Evolutionary conservation across 35 echinoderm and acorn worm genomes (phyloP).

Genomic region (Holothuria glaberrima): DNA sequence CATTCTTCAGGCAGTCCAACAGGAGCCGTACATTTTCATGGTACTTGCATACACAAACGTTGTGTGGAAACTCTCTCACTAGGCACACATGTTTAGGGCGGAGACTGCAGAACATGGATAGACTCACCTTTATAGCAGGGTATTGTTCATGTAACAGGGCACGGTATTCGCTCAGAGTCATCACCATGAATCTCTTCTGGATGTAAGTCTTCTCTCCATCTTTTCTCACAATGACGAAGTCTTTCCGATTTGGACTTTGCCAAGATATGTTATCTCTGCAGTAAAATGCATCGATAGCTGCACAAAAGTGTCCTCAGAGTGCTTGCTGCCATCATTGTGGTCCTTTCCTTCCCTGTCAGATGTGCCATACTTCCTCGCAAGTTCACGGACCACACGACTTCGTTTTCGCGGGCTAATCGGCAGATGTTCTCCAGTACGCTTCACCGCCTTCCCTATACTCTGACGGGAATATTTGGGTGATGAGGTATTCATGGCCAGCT

Average conservation of each 20-base stretch:
- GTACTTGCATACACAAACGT: constrained; percentile 46
- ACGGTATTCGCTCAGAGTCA: constrained; percentile 47
- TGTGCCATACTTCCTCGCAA: constrained; percentile 30
- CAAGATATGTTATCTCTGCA: constrained; percentile 48
- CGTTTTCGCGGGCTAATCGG: constrained; percentile 24
- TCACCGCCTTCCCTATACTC: constrained; percentile 15
- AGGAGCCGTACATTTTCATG: constrained; percentile 33
- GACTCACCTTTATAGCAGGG: not conserved
- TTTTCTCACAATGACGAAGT: not conserved
- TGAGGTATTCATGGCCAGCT: not conserved
- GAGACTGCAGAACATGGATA: constrained; percentile 26
- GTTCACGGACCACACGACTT: constrained; percentile 7
- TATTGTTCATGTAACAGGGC: constrained; percentile 29
- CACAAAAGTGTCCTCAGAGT: not conserved
- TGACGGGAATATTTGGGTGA: constrained; percentile 23
- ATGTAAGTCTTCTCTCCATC: constrained; percentile 18
- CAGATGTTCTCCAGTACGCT: not conserved
- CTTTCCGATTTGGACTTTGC: constrained; percentile 33
- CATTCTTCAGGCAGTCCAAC: constrained; percentile 4
- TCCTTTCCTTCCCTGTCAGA: not conserved
- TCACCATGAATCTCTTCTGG: constrained; percentile 43
- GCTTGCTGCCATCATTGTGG: not conserved
- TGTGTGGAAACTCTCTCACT: constrained; percentile 23
- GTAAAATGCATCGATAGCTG: not conserved
- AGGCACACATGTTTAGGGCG: constrained; percentile 11